A percentile compares a stretch with the other conserved stretches of the same genome.
phyloP scores from a whole-genome alignment of 2,888 invertebrate genomes.

The Tanytarsus gracilentus region DNA sequence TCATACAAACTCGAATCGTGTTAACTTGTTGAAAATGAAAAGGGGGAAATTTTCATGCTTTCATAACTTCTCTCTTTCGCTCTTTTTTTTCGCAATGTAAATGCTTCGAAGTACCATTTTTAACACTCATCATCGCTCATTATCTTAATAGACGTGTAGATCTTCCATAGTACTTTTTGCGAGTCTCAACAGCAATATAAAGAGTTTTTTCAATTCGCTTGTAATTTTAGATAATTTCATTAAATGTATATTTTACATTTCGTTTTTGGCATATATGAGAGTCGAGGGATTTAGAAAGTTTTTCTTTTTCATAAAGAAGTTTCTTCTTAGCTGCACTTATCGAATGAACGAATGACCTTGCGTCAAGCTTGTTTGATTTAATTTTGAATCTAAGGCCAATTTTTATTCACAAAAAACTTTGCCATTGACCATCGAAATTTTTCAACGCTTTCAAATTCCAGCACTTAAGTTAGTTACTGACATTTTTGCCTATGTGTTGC shows the following conservation, averaged over 20 bases:
- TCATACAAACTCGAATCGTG: not conserved
- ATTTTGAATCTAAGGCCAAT: not conserved
- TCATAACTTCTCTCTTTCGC: constrained; percentile 3
- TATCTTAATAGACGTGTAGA: not conserved
- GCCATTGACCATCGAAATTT: not conserved
- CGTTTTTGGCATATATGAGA: no score
- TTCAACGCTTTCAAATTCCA: constrained; percentile 14
- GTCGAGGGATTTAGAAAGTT: no score
- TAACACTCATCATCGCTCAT: constrained; percentile 5
- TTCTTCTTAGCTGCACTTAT: no score
- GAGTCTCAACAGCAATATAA: no score
- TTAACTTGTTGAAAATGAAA: constrained; percentile 15
- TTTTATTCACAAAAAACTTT: not conserved
- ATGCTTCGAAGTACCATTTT: constrained; percentile 2
- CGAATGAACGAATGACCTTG: not conserved
- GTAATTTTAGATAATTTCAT: no score
- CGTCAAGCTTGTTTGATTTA: not conserved
- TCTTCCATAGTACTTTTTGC: no score
- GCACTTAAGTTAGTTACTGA: not conserved
- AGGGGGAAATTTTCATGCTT: constrained; percentile 3
- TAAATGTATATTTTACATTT: no score
- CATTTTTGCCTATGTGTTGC: not conserved
- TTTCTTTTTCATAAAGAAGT: no score
- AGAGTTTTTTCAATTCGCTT: no score
- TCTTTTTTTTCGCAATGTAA: not conserved